Base-by-base conservation (phyloP, 1,140 invertebrate species). In the Drosophila jambulina region DNA sequence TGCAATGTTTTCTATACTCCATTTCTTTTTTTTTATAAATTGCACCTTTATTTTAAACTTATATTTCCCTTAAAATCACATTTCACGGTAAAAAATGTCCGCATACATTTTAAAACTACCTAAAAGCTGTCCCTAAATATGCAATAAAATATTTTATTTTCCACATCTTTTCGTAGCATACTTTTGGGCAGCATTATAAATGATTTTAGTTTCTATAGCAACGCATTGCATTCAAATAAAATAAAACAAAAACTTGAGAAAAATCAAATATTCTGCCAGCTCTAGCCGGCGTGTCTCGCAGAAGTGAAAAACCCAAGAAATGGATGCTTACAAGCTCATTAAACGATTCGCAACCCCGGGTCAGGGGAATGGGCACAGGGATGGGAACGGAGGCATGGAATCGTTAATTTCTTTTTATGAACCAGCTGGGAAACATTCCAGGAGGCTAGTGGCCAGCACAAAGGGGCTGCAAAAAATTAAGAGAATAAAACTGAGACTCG, bases 341-440 rank as follows among this genome's bases (percentile, higher is more conserved):
- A 92, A 92, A 91, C 82, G 84, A 77, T 92, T 91, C 83, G 71
- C 71, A 64, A 57, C 71, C 58, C 7, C 27, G 27, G 46, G 54
- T 36, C 29, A 27, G 40, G 61, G 34, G 27, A 12, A 9, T n/a
- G 36, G 29, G 45, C 19, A 15, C 13, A 12, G 36, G 40, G 19
- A 13, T 19, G 32, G 43, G 43, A 25, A 2, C 19, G 62, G 32
- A 34, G 57, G 65, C 48, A 74, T 56, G 67, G 74, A 80, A 82
- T 71, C 90, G 91, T 92, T 92, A 92, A 92, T 92, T 92, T 92
- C 91, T 91, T 92, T 92, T 92, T 92, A 92, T 92, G 92, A 92
- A 92, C 91, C 91, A 86, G 91, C 87, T 91, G 91, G 91, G 91
- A 92, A 92, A 87, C 91, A 91, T 92, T 92, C 82, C 58, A 42